Percentiles rank a stretch among this genome's conserved stretches.
Evolutionary conservation across 2,888 invertebrate genomes (phyloP).

Genomic region (Cephonodes hylas): DNA sequence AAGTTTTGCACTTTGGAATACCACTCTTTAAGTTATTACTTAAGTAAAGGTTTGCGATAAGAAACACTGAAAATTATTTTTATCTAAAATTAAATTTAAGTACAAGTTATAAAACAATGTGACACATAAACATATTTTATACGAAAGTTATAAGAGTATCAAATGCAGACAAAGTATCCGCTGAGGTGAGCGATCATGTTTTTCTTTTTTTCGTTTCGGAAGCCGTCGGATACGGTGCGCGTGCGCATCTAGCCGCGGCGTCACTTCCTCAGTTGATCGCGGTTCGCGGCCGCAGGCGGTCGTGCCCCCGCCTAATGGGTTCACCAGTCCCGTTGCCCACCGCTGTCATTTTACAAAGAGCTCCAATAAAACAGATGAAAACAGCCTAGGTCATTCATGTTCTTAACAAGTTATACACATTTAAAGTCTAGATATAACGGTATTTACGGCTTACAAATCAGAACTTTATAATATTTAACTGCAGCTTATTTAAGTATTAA

Average conservation of each 20-base stretch:
- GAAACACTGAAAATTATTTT: no score
- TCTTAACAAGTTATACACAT: neutral
- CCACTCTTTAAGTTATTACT: no score
- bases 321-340: constrained; percentile 49
- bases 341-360: constrained; percentile 31
- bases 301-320: constrained; percentile 65
- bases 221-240: constrained; percentile 21
- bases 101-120: no score
- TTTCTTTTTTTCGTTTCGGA: neutral
- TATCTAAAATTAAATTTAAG: no score
- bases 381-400: constrained; percentile 23
- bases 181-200: neutral
- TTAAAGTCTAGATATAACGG: neutral
- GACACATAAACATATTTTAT: no score
- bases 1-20: no score
- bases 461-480: neutral
- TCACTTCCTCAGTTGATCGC: constrained; percentile 67
- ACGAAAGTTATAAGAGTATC: neutral
- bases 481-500: neutral
- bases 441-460: neutral
- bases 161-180: neutral
- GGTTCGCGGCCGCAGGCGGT: constrained; percentile 62
- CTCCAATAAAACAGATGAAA: constrained; percentile 40
- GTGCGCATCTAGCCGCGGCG: constrained; percentile 28
- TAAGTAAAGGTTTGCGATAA: no score